phyloP scores from a whole-genome alignment of 2,888 invertebrate genomes.

The Pediacus dermestoides region DNA sequence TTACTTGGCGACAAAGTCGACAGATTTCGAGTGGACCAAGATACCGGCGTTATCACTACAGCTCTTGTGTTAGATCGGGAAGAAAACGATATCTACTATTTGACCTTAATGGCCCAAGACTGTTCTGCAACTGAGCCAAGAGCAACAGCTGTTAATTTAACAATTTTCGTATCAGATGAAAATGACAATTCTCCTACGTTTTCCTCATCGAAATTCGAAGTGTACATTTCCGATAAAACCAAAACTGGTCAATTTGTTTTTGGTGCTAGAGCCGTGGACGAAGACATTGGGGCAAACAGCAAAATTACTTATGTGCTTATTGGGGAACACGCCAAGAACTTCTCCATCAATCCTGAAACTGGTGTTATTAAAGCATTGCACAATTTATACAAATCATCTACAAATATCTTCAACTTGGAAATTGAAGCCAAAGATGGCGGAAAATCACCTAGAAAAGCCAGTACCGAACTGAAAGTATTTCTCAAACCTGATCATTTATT shows the following conservation, averaged over 20 bases:
- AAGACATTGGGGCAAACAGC: constrained; percentile 78
- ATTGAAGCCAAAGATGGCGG: constrained; percentile 83
- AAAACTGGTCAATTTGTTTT: constrained; percentile 81
- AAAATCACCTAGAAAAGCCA: constrained; percentile 62
- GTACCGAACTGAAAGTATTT: constrained; percentile 72
- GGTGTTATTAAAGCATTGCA: constrained; percentile 82
- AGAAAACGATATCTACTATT: constrained; percentile 69
- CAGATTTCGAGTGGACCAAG: constrained; percentile 73
- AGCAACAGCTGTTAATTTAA: constrained; percentile 79
- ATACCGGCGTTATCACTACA: constrained; percentile 76
- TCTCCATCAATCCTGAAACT: constrained; percentile 73
- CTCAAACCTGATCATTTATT: constrained; percentile 74
- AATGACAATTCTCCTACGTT: constrained; percentile 85
- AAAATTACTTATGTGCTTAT: constrained; percentile 74
- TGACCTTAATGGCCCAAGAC: constrained; percentile 85
- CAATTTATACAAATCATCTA: constrained; percentile 59
- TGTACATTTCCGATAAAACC: constrained; percentile 80
- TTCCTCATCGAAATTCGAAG: constrained; percentile 68
- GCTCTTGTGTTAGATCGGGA: constrained; percentile 74
- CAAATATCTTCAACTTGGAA: constrained; percentile 64
- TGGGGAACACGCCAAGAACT: constrained; percentile 74
- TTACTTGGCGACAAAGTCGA: constrained; percentile 78
- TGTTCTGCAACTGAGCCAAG: constrained; percentile 81
- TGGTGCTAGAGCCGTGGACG: constrained; percentile 82
- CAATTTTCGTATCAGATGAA: constrained; percentile 73